Evolutionary conservation across 64 coral and sea anemone species (phyloP).

Genomic region (Anthopleura sola): DNA sequence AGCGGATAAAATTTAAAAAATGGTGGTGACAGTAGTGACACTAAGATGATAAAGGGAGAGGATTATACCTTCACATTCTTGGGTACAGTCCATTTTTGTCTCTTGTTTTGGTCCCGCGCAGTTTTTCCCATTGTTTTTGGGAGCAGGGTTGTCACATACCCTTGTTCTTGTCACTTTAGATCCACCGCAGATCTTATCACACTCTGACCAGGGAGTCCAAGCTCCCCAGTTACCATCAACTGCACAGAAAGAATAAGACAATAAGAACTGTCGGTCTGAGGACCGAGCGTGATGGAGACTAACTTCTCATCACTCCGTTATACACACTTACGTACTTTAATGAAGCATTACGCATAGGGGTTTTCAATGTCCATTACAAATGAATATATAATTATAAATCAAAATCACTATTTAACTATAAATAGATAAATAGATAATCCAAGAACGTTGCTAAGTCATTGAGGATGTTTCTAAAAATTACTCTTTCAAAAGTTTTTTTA

Average conservation of each 20-base stretch:
- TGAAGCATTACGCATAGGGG: no score
- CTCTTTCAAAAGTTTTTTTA: no score
- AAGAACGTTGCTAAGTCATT: no score
- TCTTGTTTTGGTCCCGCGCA: slow-evolving; percentile 36
- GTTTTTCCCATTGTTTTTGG: slow-evolving; percentile 1
- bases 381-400: no score
- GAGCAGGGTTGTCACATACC: slow-evolving; percentile 37
- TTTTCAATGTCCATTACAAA: no score
- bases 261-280: background rate
- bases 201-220: slow-evolving; percentile 9
- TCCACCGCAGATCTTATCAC: slow-evolving; percentile 18
- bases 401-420: no score
- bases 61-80: slow-evolving; percentile 29
- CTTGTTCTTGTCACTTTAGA: slow-evolving; percentile 16
- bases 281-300: no score
- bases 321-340: no score
- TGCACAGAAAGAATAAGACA: background rate
- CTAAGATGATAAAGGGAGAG: background rate
- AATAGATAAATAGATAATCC: no score
- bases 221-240: slow-evolving; percentile 42
- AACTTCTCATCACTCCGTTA: background rate
- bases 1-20: no score
- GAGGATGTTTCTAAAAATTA: no score
- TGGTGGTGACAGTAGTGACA: no score
- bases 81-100: slow-evolving; percentile 21